A percentile compares a stretch with the other conserved stretches of the same genome.
Conservation (phyloP, 2,113 vertebrate genomes). For the Pterocles orientalis region DNA sequence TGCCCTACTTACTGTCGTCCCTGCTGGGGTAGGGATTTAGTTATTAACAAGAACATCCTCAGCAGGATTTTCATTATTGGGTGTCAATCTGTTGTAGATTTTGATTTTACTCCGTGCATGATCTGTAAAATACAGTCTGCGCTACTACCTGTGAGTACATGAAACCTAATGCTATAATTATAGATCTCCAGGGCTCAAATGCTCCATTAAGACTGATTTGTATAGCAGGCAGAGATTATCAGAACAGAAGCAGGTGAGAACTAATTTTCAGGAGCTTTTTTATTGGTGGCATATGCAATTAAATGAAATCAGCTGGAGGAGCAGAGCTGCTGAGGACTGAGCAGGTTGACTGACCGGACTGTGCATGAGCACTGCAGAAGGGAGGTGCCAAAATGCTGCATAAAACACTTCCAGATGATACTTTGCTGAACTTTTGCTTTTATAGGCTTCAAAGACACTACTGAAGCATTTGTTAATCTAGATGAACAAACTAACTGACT, state of each 20-base stretch:
- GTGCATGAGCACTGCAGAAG: background rate
- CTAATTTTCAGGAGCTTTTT: slow-evolving; percentile 54
- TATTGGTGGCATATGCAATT: background rate
- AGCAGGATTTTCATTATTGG: slow-evolving; percentile 46
- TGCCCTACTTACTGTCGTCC: background rate
- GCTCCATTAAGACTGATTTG: slow-evolving; percentile 76
- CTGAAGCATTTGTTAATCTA: background rate
- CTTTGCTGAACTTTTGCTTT: background rate
- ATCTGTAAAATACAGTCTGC: slow-evolving; percentile 68
- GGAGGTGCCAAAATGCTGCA: background rate
- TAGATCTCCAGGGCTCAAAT: slow-evolving; percentile 73
- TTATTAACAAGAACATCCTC: slow-evolving; percentile 45
- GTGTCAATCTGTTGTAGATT: slow-evolving; percentile 67
- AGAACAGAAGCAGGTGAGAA: slow-evolving; percentile 78
- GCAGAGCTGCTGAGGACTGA: background rate
- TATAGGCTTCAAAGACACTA: background rate
- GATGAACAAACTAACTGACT: background rate
- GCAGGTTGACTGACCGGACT: background rate
- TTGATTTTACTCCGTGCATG: slow-evolving; percentile 52
- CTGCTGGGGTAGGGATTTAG: background rate
- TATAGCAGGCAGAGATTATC: slow-evolving; percentile 65
- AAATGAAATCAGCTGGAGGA: slow-evolving; percentile 20
- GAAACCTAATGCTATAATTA: slow-evolving; percentile 82
- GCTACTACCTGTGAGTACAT: slow-evolving; percentile 44
- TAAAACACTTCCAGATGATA: background rate